Conservation (phyloP, 2,888 invertebrate species). For the Psococerastis gibbosa region DNA sequence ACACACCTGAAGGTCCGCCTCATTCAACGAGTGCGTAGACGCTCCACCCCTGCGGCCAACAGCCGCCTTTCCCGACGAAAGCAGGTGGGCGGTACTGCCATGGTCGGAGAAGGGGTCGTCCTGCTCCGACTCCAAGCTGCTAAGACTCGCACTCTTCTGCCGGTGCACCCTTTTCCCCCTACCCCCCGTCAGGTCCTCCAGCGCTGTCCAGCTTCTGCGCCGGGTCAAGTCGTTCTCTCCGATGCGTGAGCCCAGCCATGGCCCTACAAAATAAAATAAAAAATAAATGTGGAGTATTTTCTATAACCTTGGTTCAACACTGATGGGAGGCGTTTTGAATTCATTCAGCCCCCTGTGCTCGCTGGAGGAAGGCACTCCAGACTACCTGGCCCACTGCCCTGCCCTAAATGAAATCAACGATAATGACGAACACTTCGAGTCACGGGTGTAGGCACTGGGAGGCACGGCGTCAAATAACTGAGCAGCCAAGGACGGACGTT, state of each 20-base stretch:
- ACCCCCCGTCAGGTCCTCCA: constrained; percentile 44
- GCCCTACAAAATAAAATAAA: not conserved
- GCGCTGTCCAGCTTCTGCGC: constrained; percentile 73
- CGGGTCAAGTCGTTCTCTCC: constrained; percentile 36
- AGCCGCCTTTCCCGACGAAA: constrained; percentile 29
- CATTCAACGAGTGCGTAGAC: constrained; percentile 67
- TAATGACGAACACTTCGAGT: no score
- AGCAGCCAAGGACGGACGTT: no score
- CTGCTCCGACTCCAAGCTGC: constrained; percentile 72
- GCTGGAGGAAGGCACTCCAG: no score
- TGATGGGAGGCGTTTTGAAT: no score
- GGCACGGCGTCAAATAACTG: no score
- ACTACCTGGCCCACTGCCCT: no score
- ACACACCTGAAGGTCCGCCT: constrained; percentile 63
- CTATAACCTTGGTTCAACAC: no score
- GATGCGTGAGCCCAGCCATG: constrained; percentile 24
- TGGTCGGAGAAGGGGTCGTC: constrained; percentile 40
- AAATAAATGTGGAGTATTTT: not conserved
- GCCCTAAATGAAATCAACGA: no score
- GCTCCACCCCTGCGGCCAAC: constrained; percentile 29
- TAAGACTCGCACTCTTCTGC: constrained; percentile 46
- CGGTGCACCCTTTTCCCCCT: constrained; percentile 30
- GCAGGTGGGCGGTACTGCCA: constrained; percentile 26
- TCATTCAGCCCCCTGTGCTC: no score
- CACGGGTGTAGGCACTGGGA: no score